Conservation (phyloP, 2,888 invertebrate genomes). For the Steromphala cineraria region DNA sequence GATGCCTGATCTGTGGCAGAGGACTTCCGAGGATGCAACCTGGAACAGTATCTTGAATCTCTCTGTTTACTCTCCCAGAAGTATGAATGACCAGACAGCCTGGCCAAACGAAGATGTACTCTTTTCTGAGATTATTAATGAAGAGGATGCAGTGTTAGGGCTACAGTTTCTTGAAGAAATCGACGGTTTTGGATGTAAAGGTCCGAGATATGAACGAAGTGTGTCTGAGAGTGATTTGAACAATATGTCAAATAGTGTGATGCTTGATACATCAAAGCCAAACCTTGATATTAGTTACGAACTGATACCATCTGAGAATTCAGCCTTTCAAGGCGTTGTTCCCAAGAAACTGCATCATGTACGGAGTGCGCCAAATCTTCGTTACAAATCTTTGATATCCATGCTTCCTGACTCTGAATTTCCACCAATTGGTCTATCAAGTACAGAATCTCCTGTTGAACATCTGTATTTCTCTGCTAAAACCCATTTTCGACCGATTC, state of each 20-base stretch:
- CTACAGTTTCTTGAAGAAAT: conserved; percentile 22
- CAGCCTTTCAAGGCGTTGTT: conserved; percentile 63
- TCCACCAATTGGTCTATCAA: conserved; percentile 54
- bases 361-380: conserved; percentile 61
- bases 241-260: conserved; percentile 31
- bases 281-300: conserved; percentile 56
- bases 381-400: neutral
- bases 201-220: conserved; percentile 39
- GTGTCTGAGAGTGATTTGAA: conserved; percentile 49
- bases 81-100: neutral
- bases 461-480: conserved; percentile 86
- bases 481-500: conserved; percentile 90
- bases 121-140: neutral
- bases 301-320: conserved; percentile 58
- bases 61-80: neutral
- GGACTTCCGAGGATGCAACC: neutral
- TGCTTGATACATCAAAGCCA: conserved; percentile 30
- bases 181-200: neutral
- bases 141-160: conserved; percentile 22
- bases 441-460: conserved; percentile 77
- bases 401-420: neutral
- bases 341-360: conserved; percentile 59
- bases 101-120: neutral
- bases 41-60: conserved; percentile 20
- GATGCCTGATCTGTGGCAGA: neutral